A percentile compares a stretch with the other conserved stretches of the same genome.
These are phyloP conservation scores for Acrocephalus arundinaceus DNA, from an alignment of 2,113 vertebrate genomes.

Conservation along the genomic window DNA sequence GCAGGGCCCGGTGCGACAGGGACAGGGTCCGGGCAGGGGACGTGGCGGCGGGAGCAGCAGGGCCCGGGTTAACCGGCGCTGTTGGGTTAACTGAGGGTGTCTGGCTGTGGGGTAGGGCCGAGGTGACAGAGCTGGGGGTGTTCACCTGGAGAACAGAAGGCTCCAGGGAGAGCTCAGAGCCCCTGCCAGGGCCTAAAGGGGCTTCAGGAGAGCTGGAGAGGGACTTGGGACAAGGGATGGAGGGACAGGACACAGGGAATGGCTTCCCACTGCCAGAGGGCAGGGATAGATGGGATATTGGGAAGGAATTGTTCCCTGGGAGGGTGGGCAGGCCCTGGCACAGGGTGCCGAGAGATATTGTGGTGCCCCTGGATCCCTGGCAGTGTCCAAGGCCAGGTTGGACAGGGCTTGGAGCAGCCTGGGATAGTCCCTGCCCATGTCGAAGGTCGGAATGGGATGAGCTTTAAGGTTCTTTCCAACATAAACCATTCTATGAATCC, in stretches of 20 bases:
- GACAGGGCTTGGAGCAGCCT: fast-evolving
- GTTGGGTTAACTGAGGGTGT: neutral
- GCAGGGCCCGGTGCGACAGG: neutral
- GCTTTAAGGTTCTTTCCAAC: neutral
- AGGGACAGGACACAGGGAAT: neutral
- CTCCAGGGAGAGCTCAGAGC: neutral
- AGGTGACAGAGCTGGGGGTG: neutral
- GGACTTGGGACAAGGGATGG: neutral
- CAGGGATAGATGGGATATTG: neutral
- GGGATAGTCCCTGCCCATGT: neutral
- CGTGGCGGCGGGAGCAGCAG: neutral
- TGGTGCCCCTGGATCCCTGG: neutral
- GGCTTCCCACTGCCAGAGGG: neutral
- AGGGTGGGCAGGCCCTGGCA: neutral
- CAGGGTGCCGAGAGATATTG: neutral
- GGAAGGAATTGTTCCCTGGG: neutral
- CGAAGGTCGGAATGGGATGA: fast-evolving
- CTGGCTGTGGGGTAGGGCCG: neutral
- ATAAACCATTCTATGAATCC: neutral
- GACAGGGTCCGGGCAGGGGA: neutral
- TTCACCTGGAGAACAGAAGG: fast-evolving
- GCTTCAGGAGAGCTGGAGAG: neutral
- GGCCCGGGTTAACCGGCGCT: neutral
- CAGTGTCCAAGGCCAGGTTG: neutral
- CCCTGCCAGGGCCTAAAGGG: fast-evolving